Evolutionary conservation across 92 coral and sea anemone species (phyloP), one percentile per base, ranked within the genome.

Genomic region (Diadumene lineata): DNA sequence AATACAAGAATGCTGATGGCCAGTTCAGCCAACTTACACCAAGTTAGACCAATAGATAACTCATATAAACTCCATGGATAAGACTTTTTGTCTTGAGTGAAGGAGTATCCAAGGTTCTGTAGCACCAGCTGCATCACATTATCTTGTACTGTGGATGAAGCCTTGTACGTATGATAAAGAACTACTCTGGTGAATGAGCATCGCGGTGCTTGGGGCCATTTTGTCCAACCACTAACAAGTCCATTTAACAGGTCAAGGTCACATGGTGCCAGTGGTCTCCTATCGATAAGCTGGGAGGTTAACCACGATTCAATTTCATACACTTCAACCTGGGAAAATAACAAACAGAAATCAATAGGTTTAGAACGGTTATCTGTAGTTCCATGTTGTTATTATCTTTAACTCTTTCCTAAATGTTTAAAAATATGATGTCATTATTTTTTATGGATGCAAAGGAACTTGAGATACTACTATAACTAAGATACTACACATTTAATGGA

Each of bases 21-120:
- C 60, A 87, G 67, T 62, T 88, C 93, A 1, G 83, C 92, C 13
- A 94, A 83, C 55, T 79, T 81, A 22, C 87, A 83, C 98, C 97
- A 91, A 2, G 89, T 91, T 56, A 87, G 76, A 69, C 86, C 85
- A 16, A 62, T 66, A 26, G 92, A 78, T 27, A 88, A 90, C 82
- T 79, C 82, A 74, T 87, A 87, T 69, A 90, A 57, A 53, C 61
- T 57, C 92, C 92, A 90, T 0, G 70, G 32, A 13, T 28, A 7
- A 16, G 85, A 48, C 23, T 43, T 55, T 1, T 43, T 65, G 11
- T 55, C 78, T 62, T 73, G 76, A 2, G 58, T 29, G 22, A 67
- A 53, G 21, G 57, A 58, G 60, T 51, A 71, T 9, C 74, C 80
- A 29, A 90, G 70, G 34, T 66, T 44, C 26, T 64, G 73, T 27